Base-by-base conservation (phyloP, 2,113 vertebrate species). In the Anas platyrhynchos region DNA sequence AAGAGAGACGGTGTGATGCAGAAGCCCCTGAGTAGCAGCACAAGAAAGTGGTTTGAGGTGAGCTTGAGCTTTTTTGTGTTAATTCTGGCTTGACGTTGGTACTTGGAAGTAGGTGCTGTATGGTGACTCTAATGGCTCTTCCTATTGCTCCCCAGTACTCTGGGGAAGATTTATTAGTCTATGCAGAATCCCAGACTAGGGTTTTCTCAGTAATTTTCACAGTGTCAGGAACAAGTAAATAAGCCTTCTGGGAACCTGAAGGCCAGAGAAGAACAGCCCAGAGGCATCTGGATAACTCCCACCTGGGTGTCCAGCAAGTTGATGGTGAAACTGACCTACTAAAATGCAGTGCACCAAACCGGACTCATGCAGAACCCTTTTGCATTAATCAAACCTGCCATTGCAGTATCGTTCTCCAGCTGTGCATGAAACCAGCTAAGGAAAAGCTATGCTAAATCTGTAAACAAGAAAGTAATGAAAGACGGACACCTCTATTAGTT, bases 391-490 rank as follows among this genome's bases (percentile, higher is more conserved):
- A 76, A 83, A 38, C 17, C 46, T 44, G 2, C 16, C 3, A 44
- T 38, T 80, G 63, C 46, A 80, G 27, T n/a, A 7, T 32, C 20
- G 29, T 80, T 36, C 31, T 85, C 38, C 2, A 3, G 4, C 36
- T 83, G 41, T 31, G 38, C 38, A 23, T 14, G 36, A 46, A 86
- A 54, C 22, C 63, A 72, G 54, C 31, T 68, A 68, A 2, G 13
- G 61, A 44, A 66, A 20, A 67, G 25, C 16, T 58, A 31, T 16
- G 26, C 58, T 68, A 54, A 69, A 78, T 12, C 41, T 46, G 75
- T 61, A 36, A 62, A 52, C 41, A 27, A 0, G 0, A 14, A 1
- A 1, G 27, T 32, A 8, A 63, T 86, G 68, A 38, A 89, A 77
- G 16, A 15, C 1, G 2, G 61, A 56, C 11, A 61, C 34, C 62